Conservation (phyloP, 2,113 vertebrate genomes). For the Dissostichus mawsoni region DNA sequence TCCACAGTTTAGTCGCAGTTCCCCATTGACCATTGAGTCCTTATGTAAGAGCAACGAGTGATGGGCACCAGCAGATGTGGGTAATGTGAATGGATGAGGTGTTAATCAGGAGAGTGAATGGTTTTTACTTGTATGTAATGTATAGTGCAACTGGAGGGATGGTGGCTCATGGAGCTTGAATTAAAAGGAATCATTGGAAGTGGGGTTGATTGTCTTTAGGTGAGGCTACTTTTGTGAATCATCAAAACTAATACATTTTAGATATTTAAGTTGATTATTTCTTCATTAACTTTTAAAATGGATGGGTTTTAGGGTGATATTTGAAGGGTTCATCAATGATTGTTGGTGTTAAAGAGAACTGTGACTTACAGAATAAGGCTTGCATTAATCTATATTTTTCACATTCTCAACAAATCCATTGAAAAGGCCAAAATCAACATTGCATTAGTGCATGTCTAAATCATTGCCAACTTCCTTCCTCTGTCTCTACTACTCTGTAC, state of each 20-base stretch:
- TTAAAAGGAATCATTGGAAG: not conserved
- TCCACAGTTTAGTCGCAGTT: constrained; percentile 23
- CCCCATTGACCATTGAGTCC: constrained; percentile 20
- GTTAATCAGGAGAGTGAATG: not conserved
- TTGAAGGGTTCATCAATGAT: not conserved
- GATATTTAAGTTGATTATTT: not conserved
- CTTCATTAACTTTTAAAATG: not conserved
- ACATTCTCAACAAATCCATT: not conserved
- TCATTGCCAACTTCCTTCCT: not conserved
- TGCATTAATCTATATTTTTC: not conserved
- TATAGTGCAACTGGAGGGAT: not conserved
- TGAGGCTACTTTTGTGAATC: not conserved
- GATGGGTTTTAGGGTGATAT: not conserved
- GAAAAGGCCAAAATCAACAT: no score
- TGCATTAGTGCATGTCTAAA: no score
- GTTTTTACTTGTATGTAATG: no score
- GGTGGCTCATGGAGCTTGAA: not conserved
- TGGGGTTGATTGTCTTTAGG: no score
- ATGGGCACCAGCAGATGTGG: constrained; percentile 48
- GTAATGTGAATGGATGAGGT: constrained; percentile 30
- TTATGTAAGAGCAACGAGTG: constrained; percentile 44
- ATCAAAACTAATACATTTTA: not conserved
- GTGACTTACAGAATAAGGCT: not conserved
- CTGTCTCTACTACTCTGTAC: not conserved
- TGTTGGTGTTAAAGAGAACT: not conserved